Base-by-base conservation (phyloP, 2,888 invertebrate genomes). In the Leptura quadrifasciata region DNA sequence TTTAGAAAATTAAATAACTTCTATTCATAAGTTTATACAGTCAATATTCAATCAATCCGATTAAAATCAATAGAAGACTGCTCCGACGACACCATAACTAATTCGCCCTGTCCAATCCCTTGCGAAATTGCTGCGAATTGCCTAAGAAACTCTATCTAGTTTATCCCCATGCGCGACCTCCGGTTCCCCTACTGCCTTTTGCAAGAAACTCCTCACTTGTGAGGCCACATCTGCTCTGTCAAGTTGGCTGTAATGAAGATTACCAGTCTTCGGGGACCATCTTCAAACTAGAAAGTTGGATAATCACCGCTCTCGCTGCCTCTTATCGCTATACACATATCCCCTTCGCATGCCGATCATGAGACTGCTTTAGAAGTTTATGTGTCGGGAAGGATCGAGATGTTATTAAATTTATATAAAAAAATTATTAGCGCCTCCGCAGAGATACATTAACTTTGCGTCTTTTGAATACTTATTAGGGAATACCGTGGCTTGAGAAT, bases 201-300 rank as follows among this genome's bases (percentile, higher is more conserved):
- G 31, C 69, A 31, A 55, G 47, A 47, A 71, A 60, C 47, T 71
- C 63, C 63, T 54, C 67, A 60, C 68, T 74, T 75, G 74, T 21
- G 64, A 68, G 70, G 69, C 65, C 80, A 76, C 83, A 81, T 77
- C 79, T 83, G 82, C 80, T 81, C 73, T 76, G 76, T 77, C 80
- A 79, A 79, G 77, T 80, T 76, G 75, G 78, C 79, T 80, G 76
- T 84, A 83, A 84, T 84, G 83, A 84, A 84, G 84, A 84, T 84
- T 84, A 84, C 83, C 83, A 81, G 80, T 81, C 82, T 80, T 78
- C 74, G 60, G 83, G 82, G 84, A 80, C 78, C 81, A 79, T 82
- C 79, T 76, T 82, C 76, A 77, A 83, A 80, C 81, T 75, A 78
- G 64, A 75, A 83, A 81, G 80, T 83, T 82, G 78, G 80, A 83